Base-by-base conservation (phyloP, 2,797 vertebrate species). In the Chelidonichthys spinosus region DNA sequence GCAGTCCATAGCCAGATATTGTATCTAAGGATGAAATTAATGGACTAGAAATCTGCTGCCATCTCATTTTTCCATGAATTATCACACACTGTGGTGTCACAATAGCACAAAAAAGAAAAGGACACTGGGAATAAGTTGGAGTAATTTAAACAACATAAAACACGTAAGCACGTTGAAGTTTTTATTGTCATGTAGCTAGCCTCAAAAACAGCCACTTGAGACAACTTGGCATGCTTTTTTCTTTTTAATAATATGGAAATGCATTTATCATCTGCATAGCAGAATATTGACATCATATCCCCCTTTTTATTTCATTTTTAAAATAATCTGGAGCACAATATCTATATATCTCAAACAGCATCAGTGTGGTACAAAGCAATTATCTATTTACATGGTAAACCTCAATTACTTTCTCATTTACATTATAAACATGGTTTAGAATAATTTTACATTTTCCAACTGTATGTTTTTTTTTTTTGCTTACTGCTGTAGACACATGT, bases 341-440 rank as follows among this genome's bases (percentile, higher is more conserved):
- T n/a, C n/a, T n/a, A n/a, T n/a, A n/a, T n/a, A n/a, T 53, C 11
- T 56, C 58, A 59, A 71, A 75, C 1, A 1, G 36, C 8, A 1
- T 50, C 33, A 35, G 2, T 62, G 60, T 65, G 8, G 42, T 69
- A 76, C 35, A 85, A 77, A 86, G 74, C 35, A 84, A 73, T 66
- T 68, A 72, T 81, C 36, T 88, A 91, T 90, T 85, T 89, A 92
- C 87, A 90, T 15, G 11, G 54, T 52, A 70, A 69, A 79, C 52
- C 33, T 76, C 52, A 14, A 62, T 83, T 66, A 61, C 35, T 74
- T 86, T 82, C 35, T 36, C 88, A 95, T 95, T 94, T 94, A 95
- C 94, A 95, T 17, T 92, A 94, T 93, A 69, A 86, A 92, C 74
- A 91, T 43, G 53, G n/a, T 53, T 58, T 32, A 18, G 72, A 74